phyloP scores from a whole-genome alignment of 2,888 invertebrate genomes.

The Drosophila colorata region DNA sequence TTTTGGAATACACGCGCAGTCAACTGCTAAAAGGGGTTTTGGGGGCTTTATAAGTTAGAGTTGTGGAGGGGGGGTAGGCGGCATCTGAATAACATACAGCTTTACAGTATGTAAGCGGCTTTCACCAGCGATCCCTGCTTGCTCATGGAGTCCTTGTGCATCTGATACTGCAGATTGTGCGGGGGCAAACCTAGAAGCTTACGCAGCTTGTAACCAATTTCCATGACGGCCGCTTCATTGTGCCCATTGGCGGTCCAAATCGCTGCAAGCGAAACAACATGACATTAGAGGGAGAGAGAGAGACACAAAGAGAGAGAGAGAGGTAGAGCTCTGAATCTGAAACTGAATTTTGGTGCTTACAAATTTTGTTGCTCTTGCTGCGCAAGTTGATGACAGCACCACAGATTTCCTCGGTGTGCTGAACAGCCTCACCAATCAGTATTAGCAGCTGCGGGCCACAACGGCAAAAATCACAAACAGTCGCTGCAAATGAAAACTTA shows the following conservation, averaged over 20 bases:
- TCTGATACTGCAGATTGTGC: constrained; percentile 89
- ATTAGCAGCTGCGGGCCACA: constrained; percentile 87
- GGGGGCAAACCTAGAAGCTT: constrained; percentile 90
- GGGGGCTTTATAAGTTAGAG: no score
- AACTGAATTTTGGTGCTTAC: constrained; percentile 45
- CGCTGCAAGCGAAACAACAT: constrained; percentile 84
- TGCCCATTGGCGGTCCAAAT: constrained; percentile 95
- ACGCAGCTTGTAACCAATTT: constrained; percentile 95
- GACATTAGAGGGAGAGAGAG: neutral
- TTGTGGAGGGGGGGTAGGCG: neutral
- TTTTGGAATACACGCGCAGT: constrained; percentile 59
- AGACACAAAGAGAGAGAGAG: no score
- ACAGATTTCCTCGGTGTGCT: constrained; percentile 95
- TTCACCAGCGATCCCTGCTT: constrained; percentile 93
- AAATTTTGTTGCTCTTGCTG: constrained; percentile 94
- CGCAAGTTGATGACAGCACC: constrained; percentile 98
- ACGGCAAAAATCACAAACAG: neutral
- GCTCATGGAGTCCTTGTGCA: constrained; percentile 93
- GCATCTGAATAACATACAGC: constrained; percentile 6
- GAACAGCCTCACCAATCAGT: constrained; percentile 98
- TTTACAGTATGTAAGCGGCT: constrained; percentile 81
- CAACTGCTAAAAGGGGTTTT: neutral
- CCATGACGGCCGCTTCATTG: constrained; percentile 90
- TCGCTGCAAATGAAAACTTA: constrained; percentile 67
- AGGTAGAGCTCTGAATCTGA: neutral